phyloP scores from a whole-genome alignment of 2,888 invertebrate species.

The Drosophila glabriapex region DNA sequence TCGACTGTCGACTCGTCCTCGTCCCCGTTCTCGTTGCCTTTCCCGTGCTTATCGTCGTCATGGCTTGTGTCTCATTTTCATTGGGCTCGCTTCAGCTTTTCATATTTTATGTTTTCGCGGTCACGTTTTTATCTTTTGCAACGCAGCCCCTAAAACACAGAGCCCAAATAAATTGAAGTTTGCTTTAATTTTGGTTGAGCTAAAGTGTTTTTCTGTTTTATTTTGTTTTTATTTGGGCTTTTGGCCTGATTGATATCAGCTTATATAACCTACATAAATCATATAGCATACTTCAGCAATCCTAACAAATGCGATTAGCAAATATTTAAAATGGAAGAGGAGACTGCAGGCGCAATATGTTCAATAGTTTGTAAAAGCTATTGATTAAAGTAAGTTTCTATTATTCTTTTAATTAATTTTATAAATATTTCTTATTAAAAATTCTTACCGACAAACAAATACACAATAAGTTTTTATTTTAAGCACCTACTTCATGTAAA shows the following conservation, averaged over 20 bases:
- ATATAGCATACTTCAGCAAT: not conserved
- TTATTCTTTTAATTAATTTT: not conserved
- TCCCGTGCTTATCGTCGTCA: conserved; percentile 10
- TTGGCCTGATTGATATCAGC: not conserved
- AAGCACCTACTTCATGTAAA: not conserved
- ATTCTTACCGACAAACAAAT: not conserved
- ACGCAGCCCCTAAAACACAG: conserved; percentile 40
- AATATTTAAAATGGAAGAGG: not conserved
- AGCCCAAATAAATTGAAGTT: conserved; percentile 55
- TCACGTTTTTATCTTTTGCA: conserved; percentile 75
- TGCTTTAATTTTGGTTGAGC: conserved; percentile 48
- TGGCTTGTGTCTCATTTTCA: conserved; percentile 46
- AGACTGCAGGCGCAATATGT: not conserved
- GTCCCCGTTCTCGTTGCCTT: not conserved
- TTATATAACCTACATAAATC: conserved; percentile 13
- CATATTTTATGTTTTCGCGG: conserved; percentile 70
- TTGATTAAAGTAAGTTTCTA: too few relatives aligned
- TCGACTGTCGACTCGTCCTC: conserved; percentile 5
- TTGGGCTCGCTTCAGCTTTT: conserved; percentile 42
- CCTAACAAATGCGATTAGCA: not conserved
- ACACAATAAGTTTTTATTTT: not conserved
- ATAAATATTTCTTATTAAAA: not conserved
- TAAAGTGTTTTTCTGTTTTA: conserved; percentile 29
- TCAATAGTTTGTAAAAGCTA: not conserved
- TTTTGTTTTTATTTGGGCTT: not conserved